Percentiles rank a stretch among this genome's conserved stretches.
These are phyloP conservation scores for Leptodactylus fuscus DNA, from an alignment of 2,113 vertebrate genomes.

Conservation along the genomic window DNA sequence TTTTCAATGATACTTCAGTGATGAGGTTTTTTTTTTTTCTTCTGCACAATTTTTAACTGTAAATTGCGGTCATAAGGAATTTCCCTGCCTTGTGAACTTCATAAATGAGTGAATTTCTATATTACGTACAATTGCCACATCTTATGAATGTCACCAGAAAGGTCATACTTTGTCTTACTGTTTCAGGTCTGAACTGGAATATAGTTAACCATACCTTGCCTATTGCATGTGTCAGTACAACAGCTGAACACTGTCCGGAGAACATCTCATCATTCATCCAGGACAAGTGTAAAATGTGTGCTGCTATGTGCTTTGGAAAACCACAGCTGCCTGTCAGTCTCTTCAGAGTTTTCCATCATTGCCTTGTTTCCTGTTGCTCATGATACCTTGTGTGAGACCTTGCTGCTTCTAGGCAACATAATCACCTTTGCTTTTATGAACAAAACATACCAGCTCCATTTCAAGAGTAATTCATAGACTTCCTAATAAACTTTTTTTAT, in stretches of 20 bases:
- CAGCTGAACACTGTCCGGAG: constrained; percentile 23
- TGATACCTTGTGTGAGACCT: constrained; percentile 4
- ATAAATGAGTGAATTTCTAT: background rate
- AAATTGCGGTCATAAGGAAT: background rate
- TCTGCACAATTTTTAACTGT: no score
- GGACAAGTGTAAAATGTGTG: constrained; percentile 34
- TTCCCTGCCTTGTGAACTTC: background rate
- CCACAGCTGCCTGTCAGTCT: constrained; percentile 28
- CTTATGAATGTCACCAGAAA: constrained; percentile 5
- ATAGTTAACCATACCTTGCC: background rate
- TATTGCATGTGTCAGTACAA: background rate
- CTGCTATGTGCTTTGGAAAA: constrained; percentile 1
- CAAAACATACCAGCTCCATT: no score
- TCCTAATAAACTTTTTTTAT: no score
- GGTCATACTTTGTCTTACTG: constrained; percentile 10
- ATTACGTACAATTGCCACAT: background rate
- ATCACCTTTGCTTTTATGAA: background rate
- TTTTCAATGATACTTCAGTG: no score
- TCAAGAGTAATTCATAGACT: no score
- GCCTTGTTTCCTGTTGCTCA: background rate
- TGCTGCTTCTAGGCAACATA: background rate
- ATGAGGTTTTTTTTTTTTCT: background rate
- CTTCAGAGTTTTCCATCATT: constrained; percentile 15
- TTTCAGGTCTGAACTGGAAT: background rate
- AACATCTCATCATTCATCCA: constrained; percentile 41